Percentiles rank a stretch among this genome's conserved stretches.
phyloP scores from a whole-genome alignment of 2,888 invertebrate genomes.

The Apamea anceps region DNA sequence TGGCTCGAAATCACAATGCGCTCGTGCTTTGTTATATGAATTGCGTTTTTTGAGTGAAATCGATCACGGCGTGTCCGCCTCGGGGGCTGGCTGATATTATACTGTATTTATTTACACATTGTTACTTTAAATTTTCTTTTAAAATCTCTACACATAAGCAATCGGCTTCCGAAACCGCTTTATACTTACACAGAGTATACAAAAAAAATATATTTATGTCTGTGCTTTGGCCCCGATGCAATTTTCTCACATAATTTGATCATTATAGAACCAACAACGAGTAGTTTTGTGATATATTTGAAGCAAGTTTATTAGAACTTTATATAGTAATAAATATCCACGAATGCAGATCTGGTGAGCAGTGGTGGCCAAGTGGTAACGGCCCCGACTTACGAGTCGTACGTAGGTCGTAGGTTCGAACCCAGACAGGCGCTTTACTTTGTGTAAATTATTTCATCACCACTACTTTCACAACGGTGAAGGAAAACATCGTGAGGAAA shows the following conservation, averaged over 20 bases:
- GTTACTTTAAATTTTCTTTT: conserved; percentile 70
- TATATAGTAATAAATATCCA: conserved; percentile 36
- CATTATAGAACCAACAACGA: neutral
- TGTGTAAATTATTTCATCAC: no score
- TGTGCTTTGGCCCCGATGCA: neutral
- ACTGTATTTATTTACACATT: conserved; percentile 84
- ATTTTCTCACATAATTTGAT: conserved; percentile 24
- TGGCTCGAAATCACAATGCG: conserved; percentile 82
- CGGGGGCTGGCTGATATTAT: conserved; percentile 75
- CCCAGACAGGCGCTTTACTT: no score
- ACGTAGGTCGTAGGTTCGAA: no score
- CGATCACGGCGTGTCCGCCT: conserved; percentile 83
- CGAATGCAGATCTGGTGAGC: conserved; percentile 31
- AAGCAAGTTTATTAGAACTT: conserved; percentile 23
- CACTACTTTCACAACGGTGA: no score
- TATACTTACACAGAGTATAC: neutral
- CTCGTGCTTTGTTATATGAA: conserved; percentile 86
- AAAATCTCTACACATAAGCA: conserved; percentile 52
- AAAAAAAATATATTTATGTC: conserved; percentile 4
- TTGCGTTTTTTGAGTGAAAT: conserved; percentile 88
- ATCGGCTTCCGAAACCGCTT: conserved; percentile 58
- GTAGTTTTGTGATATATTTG: conserved; percentile 2
- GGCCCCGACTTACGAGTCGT: no score
- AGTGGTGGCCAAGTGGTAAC: no score
- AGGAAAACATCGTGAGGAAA: no score